Evolutionary conservation across 2,888 invertebrate genomes (phyloP).

Genomic region (Hypomecis punctinalis): DNA sequence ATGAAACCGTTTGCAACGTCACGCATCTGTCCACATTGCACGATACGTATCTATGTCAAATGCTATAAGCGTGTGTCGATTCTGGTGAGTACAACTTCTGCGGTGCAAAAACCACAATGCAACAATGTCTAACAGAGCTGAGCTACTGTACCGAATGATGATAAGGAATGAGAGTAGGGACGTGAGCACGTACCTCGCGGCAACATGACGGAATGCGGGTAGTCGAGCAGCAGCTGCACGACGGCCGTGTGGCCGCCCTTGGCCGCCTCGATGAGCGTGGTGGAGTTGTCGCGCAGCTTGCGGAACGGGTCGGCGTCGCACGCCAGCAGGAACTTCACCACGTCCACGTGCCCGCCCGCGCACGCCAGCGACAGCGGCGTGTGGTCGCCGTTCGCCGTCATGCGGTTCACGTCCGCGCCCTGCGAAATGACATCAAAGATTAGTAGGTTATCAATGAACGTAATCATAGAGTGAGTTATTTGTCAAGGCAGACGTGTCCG

Average conservation of each 20-base stretch:
- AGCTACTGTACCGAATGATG: too few species aligned
- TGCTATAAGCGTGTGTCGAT: too few species aligned
- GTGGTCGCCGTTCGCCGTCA: conserved; percentile 98
- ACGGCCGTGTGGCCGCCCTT: conserved; percentile 99
- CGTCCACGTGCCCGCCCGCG: conserved; percentile 97
- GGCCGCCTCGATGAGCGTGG: conserved; percentile 99
- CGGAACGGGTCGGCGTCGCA: conserved; percentile 98
- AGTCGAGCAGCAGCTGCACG: conserved; percentile 97
- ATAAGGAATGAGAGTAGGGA: background rate
- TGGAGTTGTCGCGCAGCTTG: conserved; percentile 99
- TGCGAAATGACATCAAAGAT: conserved; percentile 35
- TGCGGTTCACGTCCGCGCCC: conserved; percentile 83
- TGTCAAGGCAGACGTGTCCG: too few species aligned
- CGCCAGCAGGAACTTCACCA: conserved; percentile 95
- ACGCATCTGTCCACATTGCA: too few species aligned
- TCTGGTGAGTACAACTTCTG: too few species aligned
- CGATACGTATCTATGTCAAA: too few species aligned
- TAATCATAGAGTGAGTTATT: too few species aligned
- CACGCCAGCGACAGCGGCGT: conserved; percentile 98
- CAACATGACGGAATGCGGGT: conserved; percentile 94
- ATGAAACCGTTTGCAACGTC: too few species aligned
- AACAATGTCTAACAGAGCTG: too few species aligned
- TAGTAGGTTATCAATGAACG: background rate
- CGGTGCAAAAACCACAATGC: too few species aligned
- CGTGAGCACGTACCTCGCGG: conserved; percentile 69